Evolutionary conservation across 2,888 invertebrate genomes (phyloP).

Genomic region (Netelia inedita): DNA sequence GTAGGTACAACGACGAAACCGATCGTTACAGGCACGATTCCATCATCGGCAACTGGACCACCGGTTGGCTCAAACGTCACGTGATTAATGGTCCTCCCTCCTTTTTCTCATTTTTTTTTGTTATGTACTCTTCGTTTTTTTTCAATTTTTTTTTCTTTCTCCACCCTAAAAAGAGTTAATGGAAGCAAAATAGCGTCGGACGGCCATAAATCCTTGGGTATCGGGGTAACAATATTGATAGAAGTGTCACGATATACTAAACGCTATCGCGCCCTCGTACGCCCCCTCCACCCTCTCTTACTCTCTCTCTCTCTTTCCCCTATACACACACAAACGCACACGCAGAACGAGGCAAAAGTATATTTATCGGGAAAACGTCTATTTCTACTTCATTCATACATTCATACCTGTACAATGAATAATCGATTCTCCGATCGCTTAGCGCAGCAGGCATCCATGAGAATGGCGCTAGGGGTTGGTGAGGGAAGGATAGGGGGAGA

Average conservation of each 20-base stretch:
- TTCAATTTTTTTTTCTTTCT: slow-evolving; percentile 18
- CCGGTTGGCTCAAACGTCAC: slow-evolving; percentile 61
- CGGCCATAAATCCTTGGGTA: slow-evolving; percentile 79
- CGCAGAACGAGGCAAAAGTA: slow-evolving; percentile 51
- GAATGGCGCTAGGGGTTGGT: not conserved
- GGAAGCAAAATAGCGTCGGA: slow-evolving; percentile 80
- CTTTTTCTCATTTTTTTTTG: slow-evolving; percentile 43
- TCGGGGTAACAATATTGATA: slow-evolving; percentile 79
- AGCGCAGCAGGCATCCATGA: not conserved
- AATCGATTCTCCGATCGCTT: slow-evolving; percentile 58
- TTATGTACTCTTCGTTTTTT: slow-evolving; percentile 6
- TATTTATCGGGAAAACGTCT: slow-evolving; percentile 74
- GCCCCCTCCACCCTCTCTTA: not conserved
- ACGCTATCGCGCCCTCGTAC: slow-evolving; percentile 63
- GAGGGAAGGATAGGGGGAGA: not conserved
- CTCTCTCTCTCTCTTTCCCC: not conserved
- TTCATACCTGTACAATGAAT: slow-evolving; percentile 44
- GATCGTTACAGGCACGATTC: slow-evolving; percentile 64
- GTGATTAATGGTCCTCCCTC: slow-evolving; percentile 72
- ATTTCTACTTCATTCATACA: slow-evolving; percentile 17
- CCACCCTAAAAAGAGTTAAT: slow-evolving; percentile 80
- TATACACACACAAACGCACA: slow-evolving; percentile 30
- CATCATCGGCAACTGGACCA: slow-evolving; percentile 62
- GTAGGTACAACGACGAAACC: slow-evolving; percentile 32
- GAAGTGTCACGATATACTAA: slow-evolving; percentile 71